Base-by-base conservation (phyloP, 2,888 invertebrate species). In the Diarsia brunnea region DNA sequence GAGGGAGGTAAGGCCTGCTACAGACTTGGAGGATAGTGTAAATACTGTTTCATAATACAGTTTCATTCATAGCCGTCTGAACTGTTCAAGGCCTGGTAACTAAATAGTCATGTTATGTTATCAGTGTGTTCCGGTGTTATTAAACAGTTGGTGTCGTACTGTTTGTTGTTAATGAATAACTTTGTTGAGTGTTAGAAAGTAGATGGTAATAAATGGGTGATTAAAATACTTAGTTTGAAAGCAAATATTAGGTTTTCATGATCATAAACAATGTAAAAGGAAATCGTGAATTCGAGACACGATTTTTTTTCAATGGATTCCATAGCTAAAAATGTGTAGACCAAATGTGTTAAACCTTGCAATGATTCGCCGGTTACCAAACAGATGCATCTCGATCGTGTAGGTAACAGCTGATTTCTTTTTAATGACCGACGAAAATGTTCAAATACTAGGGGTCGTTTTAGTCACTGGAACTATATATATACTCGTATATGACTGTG, bases 21-120 rank as follows among this genome's bases (percentile, higher is more conserved):
- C 81, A 84, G 75, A 89, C 87, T 80, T 85, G 89, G 89, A 91
- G 91, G 92, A 92, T 91, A 90, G 90, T 90, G 90, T 89, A 92
- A 91, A 93, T 90, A 89, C 79, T 88, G 82, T 85, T 88, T 93
- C 90, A 92, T 89, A 88, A 83, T 71, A 82, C 74, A 64, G 69
- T 86, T 79, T 81, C 86, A 87, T 87, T 87, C 88, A 87, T 76
- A 81, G 69, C 16, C 43, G 38, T 24, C 55, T 72, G 61, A 66
- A 47, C 69, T 82, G 86, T 86, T 88, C 91, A 92, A 93, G 92
- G 93, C 85, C 87, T 76, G 79, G 75, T 75, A 64, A 78, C 90
- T 90, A 86, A 92, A 90, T 90, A 82, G 86, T 81, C 77, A 69
- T 79, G 78, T 85, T 79, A 65, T 85, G 89, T 91, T 94, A 93